These are phyloP conservation scores for Acanthaster planci DNA, from an alignment of 35 echinoderm and acorn worm species.

Conservation along the genomic window DNA sequence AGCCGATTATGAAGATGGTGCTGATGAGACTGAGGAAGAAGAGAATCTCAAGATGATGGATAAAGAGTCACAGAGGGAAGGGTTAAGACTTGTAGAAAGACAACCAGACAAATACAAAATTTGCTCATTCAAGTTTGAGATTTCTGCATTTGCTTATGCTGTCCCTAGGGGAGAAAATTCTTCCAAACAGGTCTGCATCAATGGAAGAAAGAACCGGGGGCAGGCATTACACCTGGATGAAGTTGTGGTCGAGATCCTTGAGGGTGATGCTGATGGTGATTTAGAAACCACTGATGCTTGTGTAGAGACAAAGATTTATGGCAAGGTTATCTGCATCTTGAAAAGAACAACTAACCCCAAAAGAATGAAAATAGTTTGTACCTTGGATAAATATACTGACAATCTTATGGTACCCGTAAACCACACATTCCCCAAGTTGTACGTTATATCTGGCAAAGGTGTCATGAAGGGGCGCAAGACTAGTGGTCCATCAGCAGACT, in stretches of 20 bases:
- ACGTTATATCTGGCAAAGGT: not conserved
- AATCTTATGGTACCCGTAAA: slow-evolving; percentile 70
- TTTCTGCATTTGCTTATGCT: slow-evolving; percentile 6
- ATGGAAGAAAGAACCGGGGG: slow-evolving; percentile 44
- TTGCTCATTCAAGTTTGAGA: slow-evolving; percentile 50
- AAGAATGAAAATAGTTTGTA: slow-evolving; percentile 51
- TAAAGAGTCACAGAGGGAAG: slow-evolving; percentile 30
- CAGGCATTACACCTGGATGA: slow-evolving; percentile 68
- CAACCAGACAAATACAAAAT: slow-evolving; percentile 51
- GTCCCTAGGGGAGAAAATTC: slow-evolving; percentile 32
- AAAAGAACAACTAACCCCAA: slow-evolving; percentile 35
- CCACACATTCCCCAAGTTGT: slow-evolving; percentile 63
- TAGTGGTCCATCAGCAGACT: not conserved
- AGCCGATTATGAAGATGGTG: slow-evolving; percentile 44
- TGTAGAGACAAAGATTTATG: slow-evolving; percentile 56
- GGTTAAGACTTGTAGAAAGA: not conserved
- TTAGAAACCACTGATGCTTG: slow-evolving; percentile 7
- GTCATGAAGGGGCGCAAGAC: not conserved
- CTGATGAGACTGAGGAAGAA: not conserved
- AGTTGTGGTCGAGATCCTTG: slow-evolving; percentile 65
- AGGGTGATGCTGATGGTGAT: slow-evolving; percentile 27
- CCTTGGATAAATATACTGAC: slow-evolving; percentile 49
- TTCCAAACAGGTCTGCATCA: slow-evolving; percentile 33
- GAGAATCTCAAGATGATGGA: slow-evolving; percentile 11
- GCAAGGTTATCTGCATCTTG: slow-evolving; percentile 55